A percentile compares a stretch with the other conserved stretches of the same genome.
Evolutionary conservation across 2,797 vertebrate species (phyloP).

Genomic region (Nothura maculosa): DNA sequence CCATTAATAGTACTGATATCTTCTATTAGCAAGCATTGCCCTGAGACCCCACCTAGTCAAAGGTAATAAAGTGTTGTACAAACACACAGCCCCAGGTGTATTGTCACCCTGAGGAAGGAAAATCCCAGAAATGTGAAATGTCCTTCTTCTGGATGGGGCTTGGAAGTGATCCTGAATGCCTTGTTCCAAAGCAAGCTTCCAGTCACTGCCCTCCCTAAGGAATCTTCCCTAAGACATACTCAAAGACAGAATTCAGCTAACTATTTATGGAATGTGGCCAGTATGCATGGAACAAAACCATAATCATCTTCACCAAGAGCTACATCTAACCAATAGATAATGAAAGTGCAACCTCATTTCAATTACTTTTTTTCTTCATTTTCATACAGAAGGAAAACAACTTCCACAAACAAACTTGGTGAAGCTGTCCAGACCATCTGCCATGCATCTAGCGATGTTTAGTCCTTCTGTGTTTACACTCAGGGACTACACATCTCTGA

Average conservation of each 20-base stretch:
- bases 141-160: not conserved
- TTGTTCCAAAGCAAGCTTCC: not conserved
- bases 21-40: not conserved
- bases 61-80: not conserved
- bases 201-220: not conserved
- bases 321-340: not conserved
- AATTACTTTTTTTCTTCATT: constrained; percentile 8
- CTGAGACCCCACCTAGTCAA: not conserved
- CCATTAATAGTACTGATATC: not conserved
- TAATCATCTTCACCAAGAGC: not conserved
- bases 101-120: not conserved
- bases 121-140: not conserved
- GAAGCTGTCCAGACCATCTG: constrained; percentile 18
- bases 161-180: not conserved
- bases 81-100: not conserved
- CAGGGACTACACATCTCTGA: not conserved
- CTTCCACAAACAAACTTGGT: constrained; percentile 25
- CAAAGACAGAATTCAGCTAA: not conserved
- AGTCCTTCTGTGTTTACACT: not conserved
- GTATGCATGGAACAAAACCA: not conserved
- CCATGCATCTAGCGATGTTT: not conserved
- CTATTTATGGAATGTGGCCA: not conserved
- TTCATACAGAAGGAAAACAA: constrained; percentile 31
- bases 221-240: not conserved
- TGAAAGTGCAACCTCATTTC: not conserved